phyloP scores from a whole-genome alignment of 2,888 invertebrate species.

The Ptilodon capucinus region DNA sequence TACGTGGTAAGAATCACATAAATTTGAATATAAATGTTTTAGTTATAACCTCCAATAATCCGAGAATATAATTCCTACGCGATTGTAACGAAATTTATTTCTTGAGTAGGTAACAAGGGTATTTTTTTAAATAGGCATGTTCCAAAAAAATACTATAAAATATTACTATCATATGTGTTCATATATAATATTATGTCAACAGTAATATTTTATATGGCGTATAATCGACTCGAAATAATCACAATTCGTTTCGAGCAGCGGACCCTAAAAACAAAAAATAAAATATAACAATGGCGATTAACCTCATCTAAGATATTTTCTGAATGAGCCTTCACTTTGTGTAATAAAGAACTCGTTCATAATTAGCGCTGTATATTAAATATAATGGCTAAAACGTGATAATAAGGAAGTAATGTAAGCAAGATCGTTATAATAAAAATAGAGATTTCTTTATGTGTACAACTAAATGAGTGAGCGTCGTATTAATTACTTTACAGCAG shows the following conservation, averaged over 20 bases:
- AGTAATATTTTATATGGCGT: too few species aligned
- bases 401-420: slow-evolving; percentile 78
- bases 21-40: too few species aligned
- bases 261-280: slow-evolving; percentile 48
- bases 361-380: slow-evolving; percentile 77
- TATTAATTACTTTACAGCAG: slow-evolving; percentile 67
- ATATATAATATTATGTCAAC: too few species aligned
- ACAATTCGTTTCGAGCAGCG: slow-evolving; percentile 7
- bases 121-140: too few species aligned
- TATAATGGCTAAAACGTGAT: slow-evolving; percentile 73
- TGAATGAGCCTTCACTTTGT: slow-evolving; percentile 62
- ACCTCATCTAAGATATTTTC: slow-evolving; percentile 64
- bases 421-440: slow-evolving; percentile 72
- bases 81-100: too few species aligned
- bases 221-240: not conserved
- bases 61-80: too few species aligned
- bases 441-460: slow-evolving; percentile 75
- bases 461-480: slow-evolving; percentile 68
- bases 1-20: too few species aligned
- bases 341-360: slow-evolving; percentile 70
- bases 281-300: slow-evolving; percentile 68
- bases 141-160: too few species aligned
- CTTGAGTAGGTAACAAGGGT: too few species aligned
- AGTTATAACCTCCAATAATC: too few species aligned
- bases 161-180: too few species aligned